These are phyloP conservation scores for Mormyrus iriodes DNA, from an alignment of 2,113 vertebrate genomes.

Conservation along the genomic window DNA sequence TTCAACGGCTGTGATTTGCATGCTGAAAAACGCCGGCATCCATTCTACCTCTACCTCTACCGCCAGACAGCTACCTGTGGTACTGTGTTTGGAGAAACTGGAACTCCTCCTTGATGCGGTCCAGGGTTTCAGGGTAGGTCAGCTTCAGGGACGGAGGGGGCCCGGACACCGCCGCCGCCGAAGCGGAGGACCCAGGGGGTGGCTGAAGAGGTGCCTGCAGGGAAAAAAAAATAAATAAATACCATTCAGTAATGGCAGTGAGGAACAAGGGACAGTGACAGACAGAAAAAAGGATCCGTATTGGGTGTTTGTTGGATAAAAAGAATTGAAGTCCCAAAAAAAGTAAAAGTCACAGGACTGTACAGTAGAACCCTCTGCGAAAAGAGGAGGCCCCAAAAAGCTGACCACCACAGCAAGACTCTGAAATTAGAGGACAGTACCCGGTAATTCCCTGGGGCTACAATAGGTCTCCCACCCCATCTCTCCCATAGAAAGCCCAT, in stretches of 20 bases:
- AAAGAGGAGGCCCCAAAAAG: not conserved
- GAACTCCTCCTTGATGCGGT: conserved; percentile 88
- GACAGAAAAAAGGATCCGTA: not conserved
- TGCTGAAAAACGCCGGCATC: not conserved
- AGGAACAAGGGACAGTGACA: not conserved
- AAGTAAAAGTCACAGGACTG: not conserved
- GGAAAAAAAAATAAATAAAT: not conserved
- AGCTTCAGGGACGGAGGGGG: conserved; percentile 77
- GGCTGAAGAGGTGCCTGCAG: conserved; percentile 60
- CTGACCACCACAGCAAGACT: not conserved
- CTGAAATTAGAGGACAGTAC: not conserved
- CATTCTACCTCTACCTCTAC: not conserved
- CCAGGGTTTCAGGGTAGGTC: conserved; percentile 82
- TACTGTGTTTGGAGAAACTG: conserved; percentile 88
- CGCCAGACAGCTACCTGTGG: conserved; percentile 64
- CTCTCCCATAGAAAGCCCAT: not conserved
- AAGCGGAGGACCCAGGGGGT: conserved; percentile 66
- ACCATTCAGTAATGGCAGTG: not conserved
- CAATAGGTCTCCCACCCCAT: too few relatives aligned
- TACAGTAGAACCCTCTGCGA: not conserved
- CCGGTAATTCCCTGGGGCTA: not conserved
- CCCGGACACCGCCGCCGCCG: conserved; percentile 49
- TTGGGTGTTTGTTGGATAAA: not conserved
- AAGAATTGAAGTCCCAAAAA: not conserved
- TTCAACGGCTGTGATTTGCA: not conserved